phyloP scores from a whole-genome alignment of 1,140 invertebrate species.

The Orchestia grillus region DNA sequence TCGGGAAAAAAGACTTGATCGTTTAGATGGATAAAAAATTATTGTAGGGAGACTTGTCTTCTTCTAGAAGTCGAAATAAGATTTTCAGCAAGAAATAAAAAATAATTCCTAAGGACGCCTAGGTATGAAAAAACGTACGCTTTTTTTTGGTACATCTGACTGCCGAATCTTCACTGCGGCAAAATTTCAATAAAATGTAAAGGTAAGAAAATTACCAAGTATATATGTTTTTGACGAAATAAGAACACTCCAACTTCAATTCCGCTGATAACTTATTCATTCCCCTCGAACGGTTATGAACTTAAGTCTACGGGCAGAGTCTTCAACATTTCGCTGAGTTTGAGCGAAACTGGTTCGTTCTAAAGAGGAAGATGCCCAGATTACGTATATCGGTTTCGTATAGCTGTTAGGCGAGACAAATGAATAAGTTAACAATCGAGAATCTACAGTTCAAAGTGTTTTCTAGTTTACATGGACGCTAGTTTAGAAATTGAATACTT shows the following conservation, averaged over 20 bases:
- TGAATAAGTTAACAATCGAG: not conserved
- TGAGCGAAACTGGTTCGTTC: not conserved
- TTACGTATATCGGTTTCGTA: constrained; percentile 42
- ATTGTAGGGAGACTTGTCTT: not conserved
- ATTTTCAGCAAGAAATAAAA: not conserved
- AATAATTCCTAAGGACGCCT: not conserved
- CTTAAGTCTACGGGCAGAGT: constrained; percentile 32
- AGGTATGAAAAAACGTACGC: not conserved
- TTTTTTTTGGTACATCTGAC: not conserved
- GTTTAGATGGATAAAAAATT: not conserved
- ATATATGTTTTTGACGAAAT: not conserved
- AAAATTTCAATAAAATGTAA: not conserved
- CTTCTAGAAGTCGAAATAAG: not conserved
- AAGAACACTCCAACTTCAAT: not conserved
- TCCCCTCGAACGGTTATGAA: not conserved
- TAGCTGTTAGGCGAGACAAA: not conserved
- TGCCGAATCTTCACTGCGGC: too few relatives aligned
- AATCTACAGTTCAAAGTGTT: not conserved
- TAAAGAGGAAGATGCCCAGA: not conserved
- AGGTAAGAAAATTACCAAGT: not conserved
- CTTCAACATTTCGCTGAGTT: constrained; percentile 27
- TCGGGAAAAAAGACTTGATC: not conserved
- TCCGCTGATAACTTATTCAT: not conserved
- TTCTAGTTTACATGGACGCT: not conserved
- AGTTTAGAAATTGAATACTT: not conserved